Evolutionary conservation across 1,140 invertebrate genomes (phyloP).

Genomic region (Mactra quadrangularis): DNA sequence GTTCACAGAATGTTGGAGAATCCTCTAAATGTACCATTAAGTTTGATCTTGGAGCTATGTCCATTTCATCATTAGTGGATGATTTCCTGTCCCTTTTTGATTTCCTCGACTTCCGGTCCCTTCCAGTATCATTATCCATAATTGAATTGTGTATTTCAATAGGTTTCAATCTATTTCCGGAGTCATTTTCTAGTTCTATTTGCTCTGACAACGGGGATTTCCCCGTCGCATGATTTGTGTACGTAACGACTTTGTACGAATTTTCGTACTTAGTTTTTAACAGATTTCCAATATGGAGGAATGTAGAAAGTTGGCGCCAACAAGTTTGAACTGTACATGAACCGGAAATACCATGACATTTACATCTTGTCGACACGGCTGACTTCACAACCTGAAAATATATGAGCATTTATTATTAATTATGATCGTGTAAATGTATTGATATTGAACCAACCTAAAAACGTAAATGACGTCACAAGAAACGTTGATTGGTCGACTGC

Average conservation of each 20-base stretch:
- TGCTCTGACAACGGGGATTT: conserved; percentile 61
- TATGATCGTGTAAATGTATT: no score
- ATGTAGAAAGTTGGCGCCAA: conserved; percentile 95
- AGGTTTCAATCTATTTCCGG: conserved; percentile 23
- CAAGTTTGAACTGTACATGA: conserved; percentile 97
- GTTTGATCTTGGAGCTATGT: conserved; percentile 89
- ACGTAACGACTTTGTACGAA: conserved; percentile 88
- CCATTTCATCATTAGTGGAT: conserved; percentile 25
- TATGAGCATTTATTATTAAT: no score
- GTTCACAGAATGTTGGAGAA: conserved; percentile 95
- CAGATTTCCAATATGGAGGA: conserved; percentile 91
- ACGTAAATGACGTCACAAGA: background rate
- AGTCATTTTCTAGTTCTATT: conserved; percentile 56
- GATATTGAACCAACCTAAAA: no score
- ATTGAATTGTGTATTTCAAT: conserved; percentile 17
- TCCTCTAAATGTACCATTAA: conserved; percentile 94
- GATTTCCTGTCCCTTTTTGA: conserved; percentile 34
- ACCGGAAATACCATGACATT: conserved; percentile 98
- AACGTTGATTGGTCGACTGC: background rate
- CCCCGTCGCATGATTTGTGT: conserved; percentile 76
- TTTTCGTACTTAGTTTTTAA: conserved; percentile 92
- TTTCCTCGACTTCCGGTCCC: conserved; percentile 45
- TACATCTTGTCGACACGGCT: conserved; percentile 86
- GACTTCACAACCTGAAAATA: conserved; percentile 77
- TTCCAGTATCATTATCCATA: conserved; percentile 16